Evolutionary conservation across 1,140 invertebrate genomes (phyloP).

Genomic region (Drosophila navojoa): DNA sequence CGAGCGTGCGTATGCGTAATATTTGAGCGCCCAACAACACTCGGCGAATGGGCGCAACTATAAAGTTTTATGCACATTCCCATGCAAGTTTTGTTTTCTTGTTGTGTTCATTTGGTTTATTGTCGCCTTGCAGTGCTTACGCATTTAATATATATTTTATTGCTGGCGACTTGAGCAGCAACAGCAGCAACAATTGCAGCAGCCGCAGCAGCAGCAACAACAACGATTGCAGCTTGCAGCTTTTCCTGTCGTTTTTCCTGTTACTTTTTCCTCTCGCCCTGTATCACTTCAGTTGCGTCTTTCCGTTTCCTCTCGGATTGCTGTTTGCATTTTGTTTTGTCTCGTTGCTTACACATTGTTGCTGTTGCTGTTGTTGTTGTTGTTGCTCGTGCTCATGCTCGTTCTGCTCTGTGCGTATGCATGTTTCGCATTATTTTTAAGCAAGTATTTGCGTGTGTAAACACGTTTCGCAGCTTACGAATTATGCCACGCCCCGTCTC

Average conservation of each 20-base stretch:
- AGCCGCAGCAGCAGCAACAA: constrained; percentile 36
- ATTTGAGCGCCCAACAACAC: constrained; percentile 18
- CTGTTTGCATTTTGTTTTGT: constrained; percentile 29
- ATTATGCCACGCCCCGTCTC: constrained; percentile 52
- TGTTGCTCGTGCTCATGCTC: background rate
- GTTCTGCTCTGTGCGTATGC: constrained; percentile 35
- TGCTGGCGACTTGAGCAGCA: constrained; percentile 14
- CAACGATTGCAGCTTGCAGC: constrained; percentile 47
- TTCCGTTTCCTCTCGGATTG: constrained; percentile 66
- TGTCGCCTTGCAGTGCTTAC: constrained; percentile 46
- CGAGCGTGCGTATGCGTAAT: constrained; percentile 74
- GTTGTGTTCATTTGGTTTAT: constrained; percentile 9
- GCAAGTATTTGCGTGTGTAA: constrained; percentile 82
- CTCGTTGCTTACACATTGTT: background rate
- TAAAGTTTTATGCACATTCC: constrained; percentile 72
- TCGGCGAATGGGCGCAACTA: constrained; percentile 55
- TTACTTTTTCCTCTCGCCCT: constrained; percentile 1
- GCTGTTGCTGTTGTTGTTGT: constrained; percentile 3
- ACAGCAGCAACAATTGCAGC: background rate
- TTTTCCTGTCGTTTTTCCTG: constrained; percentile 33
- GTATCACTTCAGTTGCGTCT: constrained; percentile 24
- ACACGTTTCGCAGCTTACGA: constrained; percentile 80
- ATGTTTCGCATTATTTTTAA: constrained; percentile 74
- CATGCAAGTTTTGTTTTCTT: constrained; percentile 15
- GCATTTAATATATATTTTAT: constrained; percentile 76